phyloP scores from a whole-genome alignment of 1,140 invertebrate species.

The Lepidurus apus region DNA sequence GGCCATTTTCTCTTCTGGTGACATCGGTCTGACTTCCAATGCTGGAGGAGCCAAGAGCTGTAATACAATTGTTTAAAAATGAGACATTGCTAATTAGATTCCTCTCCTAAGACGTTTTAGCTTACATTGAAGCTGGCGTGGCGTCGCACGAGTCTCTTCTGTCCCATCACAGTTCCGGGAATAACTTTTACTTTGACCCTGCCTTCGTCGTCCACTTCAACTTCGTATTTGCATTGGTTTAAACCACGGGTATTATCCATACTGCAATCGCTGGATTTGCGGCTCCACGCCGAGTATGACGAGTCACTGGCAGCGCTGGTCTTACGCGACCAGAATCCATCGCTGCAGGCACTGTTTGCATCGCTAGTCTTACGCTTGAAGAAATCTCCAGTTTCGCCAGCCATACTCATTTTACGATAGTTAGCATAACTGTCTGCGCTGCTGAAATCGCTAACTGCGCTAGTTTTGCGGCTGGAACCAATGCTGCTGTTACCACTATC shows the following conservation, averaged over 20 bases:
- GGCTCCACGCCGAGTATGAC: neutral
- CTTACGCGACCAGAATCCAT: neutral
- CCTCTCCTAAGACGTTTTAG: neutral
- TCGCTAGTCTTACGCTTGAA: slow-evolving; percentile 18
- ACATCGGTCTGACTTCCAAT: neutral
- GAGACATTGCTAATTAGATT: neutral
- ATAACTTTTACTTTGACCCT: neutral
- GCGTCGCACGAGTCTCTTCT: neutral
- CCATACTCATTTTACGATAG: neutral
- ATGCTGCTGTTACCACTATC: slow-evolving; percentile 26
- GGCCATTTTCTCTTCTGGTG: neutral
- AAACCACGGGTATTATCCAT: neutral
- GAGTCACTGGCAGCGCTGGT: neutral
- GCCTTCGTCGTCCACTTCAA: neutral
- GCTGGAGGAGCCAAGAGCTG: neutral
- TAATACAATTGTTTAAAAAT: neutral
- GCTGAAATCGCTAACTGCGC: slow-evolving; percentile 19
- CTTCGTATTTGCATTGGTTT: slow-evolving; percentile 9
- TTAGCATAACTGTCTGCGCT: neutral
- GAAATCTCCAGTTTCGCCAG: neutral
- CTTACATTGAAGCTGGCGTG: slow-evolving; percentile 19
- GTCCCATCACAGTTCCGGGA: neutral
- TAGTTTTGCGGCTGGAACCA: slow-evolving; percentile 23
- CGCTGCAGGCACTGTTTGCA: slow-evolving; percentile 3
- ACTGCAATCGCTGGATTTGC: slow-evolving; percentile 2